Evolutionary conservation across 2,888 invertebrate species (phyloP).

Genomic region (Taphrorychus bicolor): DNA sequence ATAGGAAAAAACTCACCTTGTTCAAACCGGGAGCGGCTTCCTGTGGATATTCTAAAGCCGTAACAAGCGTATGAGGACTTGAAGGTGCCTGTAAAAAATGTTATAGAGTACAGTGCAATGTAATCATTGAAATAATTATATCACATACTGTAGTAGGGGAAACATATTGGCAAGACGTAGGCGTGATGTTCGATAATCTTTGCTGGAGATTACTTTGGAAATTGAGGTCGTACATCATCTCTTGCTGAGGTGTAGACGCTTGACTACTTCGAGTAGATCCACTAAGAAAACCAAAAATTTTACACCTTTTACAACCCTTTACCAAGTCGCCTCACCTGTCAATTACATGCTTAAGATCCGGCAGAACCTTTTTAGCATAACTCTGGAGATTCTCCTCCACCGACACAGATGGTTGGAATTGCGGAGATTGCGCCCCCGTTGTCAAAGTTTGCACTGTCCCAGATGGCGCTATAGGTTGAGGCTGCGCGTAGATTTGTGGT

Average conservation of each 20-base stretch:
- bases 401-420: conserved; percentile 48
- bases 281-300: no score
- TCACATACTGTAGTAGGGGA: conserved; percentile 59
- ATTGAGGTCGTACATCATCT: conserved; percentile 71
- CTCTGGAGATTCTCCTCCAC: conserved; percentile 49
- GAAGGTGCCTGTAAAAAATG: conserved; percentile 63
- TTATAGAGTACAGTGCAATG: no score
- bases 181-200: conserved; percentile 65
- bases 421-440: conserved; percentile 18
- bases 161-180: conserved; percentile 55
- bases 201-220: conserved; percentile 72
- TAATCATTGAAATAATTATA: no score
- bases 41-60: conserved; percentile 55
- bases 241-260: conserved; percentile 71
- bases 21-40: conserved; percentile 26
- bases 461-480: conserved; percentile 45
- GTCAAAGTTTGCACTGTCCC: conserved; percentile 50
- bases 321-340: conserved; percentile 47
- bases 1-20: conserved; percentile 27
- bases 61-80: conserved; percentile 66
- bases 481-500: conserved; percentile 20
- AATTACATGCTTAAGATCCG: conserved; percentile 59
- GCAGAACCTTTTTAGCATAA: conserved; percentile 49
- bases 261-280: conserved; percentile 63
- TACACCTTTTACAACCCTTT: no score